These are phyloP conservation scores for Nemotelus nigrinus DNA, from an alignment of 2,888 invertebrate genomes.

Conservation along the genomic window DNA sequence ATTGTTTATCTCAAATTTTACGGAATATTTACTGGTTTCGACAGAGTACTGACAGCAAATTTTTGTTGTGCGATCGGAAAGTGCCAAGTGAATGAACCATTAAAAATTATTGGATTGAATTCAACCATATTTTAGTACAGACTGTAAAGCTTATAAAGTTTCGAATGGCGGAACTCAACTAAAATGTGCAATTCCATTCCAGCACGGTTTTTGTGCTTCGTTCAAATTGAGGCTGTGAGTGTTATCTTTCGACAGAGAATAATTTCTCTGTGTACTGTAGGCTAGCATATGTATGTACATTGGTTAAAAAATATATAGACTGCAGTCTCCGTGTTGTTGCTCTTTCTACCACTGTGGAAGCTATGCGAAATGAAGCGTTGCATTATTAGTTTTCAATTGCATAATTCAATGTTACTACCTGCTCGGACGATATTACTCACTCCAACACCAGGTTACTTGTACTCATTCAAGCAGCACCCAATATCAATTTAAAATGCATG, in stretches of 20 bases:
- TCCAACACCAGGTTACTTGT: not conserved
- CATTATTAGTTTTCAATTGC: not conserved
- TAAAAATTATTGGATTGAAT: no score
- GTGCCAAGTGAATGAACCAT: no score
- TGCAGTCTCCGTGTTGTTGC: not conserved
- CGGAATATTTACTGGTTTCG: no score
- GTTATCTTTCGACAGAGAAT: no score
- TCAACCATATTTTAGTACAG: no score
- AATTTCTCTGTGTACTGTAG: not conserved
- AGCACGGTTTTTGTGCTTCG: not conserved
- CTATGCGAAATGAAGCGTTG: not conserved
- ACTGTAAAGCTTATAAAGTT: no score
- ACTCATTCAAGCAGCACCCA: not conserved
- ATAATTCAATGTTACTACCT: constrained; percentile 19
- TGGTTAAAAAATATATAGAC: no score
- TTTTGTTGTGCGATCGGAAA: no score
- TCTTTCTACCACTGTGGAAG: not conserved
- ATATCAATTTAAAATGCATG: not conserved
- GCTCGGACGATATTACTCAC: not conserved
- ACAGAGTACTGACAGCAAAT: no score
- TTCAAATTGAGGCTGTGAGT: not conserved
- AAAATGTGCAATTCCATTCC: not conserved
- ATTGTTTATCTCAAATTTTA: no score
- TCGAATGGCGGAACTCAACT: not conserved
- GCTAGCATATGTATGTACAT: not conserved